Evolutionary conservation across 2,113 vertebrate species (phyloP), one percentile per base, ranked within the genome.

Genomic region (Lophius piscatorius): DNA sequence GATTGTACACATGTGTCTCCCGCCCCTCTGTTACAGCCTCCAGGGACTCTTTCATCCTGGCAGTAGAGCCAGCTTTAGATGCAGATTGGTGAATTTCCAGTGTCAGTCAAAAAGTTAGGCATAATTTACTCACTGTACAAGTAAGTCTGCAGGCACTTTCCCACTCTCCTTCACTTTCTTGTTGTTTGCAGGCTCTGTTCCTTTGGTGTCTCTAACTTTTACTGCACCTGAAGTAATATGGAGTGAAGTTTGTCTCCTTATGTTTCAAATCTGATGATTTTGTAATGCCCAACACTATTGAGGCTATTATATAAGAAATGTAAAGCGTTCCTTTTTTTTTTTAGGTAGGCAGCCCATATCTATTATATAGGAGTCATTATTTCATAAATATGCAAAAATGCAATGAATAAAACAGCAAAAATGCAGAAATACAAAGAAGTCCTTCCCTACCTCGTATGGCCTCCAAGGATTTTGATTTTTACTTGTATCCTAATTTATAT

Each of bases 91-190:
- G 55, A 73, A 60, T 63, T 74, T 72, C 45, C 60, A 70, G 51
- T 46, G 62, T 51, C 54, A 63, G 81, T 65, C 66, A 69, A 69
- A 83, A 82, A 65, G 61, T 79, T 69, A 54, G 34, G 23, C 31
- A 41, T 86, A 80, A 81, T 78, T 75, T 64, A 71, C 66, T 86
- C 65, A 76, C 68, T 47, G 52, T 79, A 76, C 63, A 46, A 67
- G 48, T 29, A 50, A 68, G 76, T 63, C 76, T 79, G 52, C 57
- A 56, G 75, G 55, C 64, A 45, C 65, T 70, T 61, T 65, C 45
- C 26, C 28, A 42, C 26, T 49, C 33, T 46, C 34, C 29, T 38
- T 70, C 29, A 60, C 49, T 63, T 50, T 33, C 36, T 26, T 17
- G 49, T 10, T 39, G 46, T 46, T 44, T 40, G 29, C 34, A 29